Conservation (phyloP, 2,113 vertebrate genomes). For the Daphoenositta chrysoptera region DNA sequence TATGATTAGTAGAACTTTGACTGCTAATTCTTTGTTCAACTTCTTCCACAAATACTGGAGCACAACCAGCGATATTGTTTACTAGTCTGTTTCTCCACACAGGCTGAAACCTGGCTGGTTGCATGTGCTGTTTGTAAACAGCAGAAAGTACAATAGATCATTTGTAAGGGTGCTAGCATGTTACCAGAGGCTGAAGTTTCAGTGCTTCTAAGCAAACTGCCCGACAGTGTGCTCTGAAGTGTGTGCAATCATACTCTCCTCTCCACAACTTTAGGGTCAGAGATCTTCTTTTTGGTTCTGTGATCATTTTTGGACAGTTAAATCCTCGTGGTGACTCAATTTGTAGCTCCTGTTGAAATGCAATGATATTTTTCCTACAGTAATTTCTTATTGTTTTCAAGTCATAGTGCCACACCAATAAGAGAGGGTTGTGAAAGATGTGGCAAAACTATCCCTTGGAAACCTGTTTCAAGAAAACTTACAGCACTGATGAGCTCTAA, state of each 20-base stretch:
- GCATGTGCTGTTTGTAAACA: neutral
- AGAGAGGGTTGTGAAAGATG: neutral
- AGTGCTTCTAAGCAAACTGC: neutral
- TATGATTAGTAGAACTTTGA: neutral
- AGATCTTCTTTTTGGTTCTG: neutral
- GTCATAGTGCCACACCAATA: neutral
- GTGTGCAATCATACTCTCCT: neutral
- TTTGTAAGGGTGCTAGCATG: neutral
- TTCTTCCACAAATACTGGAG: neutral
- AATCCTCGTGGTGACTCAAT: neutral
- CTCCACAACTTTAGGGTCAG: neutral
- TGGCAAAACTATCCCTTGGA: neutral
- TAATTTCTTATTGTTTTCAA: neutral
- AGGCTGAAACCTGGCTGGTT: neutral
- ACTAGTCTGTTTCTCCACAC: neutral
- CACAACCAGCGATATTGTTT: neutral
- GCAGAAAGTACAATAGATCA: neutral
- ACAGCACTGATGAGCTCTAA: neutral
- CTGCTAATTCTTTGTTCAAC: neutral
- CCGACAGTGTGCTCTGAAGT: neutral
- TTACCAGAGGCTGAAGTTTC: neutral
- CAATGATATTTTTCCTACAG: neutral
- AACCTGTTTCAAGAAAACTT: neutral
- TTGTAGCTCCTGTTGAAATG: neutral
- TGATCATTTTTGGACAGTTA: neutral